Evolutionary conservation across 2,113 vertebrate genomes (phyloP), one percentile per base, ranked within the genome.

Genomic region (Seriola rivoliana): DNA sequence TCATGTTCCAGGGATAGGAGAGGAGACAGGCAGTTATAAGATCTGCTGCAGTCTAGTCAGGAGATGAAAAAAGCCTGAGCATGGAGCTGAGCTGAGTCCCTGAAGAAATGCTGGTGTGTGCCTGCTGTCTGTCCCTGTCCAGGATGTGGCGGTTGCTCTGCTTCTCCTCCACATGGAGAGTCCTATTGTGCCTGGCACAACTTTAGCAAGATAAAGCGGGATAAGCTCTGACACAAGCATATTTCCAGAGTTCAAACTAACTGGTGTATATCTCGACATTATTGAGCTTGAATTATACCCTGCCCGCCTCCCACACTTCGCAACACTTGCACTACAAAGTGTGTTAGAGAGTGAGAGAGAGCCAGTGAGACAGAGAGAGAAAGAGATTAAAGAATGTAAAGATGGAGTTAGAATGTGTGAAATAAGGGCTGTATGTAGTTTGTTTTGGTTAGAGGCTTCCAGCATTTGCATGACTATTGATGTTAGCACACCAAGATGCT

Each of bases 171-270:
- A 70, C 78, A 74, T 85, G 42, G 65, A 29, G 4, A 77, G 40
- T 67, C 57, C 67, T 52, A 81, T 84, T 86, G 75, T 74, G 32
- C 73, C 87, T 76, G 80, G 77, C 87, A 92, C 72, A 84, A 82
- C 82, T 94, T 88, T 55, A 78, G 71, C 75, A 77, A 81, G 75
- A 85, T 78, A 80, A 82, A 82, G 68, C 19, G 48, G 84, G 82
- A 89, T 87, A 78, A 81, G 71, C 82, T 83, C 81, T 81, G 87
- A 89, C 85, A 88, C 12, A 21, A 84, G 64, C 78, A 87, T 84
- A 89, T 86, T 90, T 89, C 50, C 80, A 82, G 57, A 86, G 81
- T 82, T 92, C 86, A 91, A 82, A 81, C 81, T 78, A 82, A 78
- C 75, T 70, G 75, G 44, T 63, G 79, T 85, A 66, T 66, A 83